Base-by-base conservation (phyloP, 2,797 vertebrate species). In the Gymnothorax javanicus region DNA sequence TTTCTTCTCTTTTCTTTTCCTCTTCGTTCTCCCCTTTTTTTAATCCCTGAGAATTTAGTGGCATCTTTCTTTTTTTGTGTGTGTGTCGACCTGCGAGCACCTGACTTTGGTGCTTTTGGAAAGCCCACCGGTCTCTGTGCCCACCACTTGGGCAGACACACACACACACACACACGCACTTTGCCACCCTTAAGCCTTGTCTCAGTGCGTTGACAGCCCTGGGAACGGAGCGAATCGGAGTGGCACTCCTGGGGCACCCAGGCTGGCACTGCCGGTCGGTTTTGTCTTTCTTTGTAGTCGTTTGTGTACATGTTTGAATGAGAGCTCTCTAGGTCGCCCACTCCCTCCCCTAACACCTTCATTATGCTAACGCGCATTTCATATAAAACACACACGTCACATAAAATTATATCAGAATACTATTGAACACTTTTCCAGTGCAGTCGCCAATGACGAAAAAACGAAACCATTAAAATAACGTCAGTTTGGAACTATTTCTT, bases 11-110 rank as follows among this genome's bases (percentile, higher is more conserved):
- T 82, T 73, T 71, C 67, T 71, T 27, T 77, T 83, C 60, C 75
- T 58, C 17, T 86, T 83, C 86, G 71, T 84, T 86, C 67, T 67
- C 82, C 59, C 67, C 86, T 85, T 20, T 52, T 12, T 81, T 82
- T 96, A 96, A 96, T 95, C 95, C 94, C 94, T 58, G 90, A 91
- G 94, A 86, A 92, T 94, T 96, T 93, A 93, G 92, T 91, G 87
- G 90, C 83, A 87, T 94, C 94, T 33, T 86, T 86, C 84, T 89
- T 85, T 86, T 56, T 43, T 62, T 56, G 20, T 12, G n/a, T 85
- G 9, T 15, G 17, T 9, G 73, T 79, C 50, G 82, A 58, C 79
- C 62, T 81, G 64, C 87, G 33, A 86, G 96, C 95, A 96, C 95
- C 91, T 88, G 88, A 94, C 83, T 94, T 94, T 95, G 94, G 92